These are phyloP conservation scores for Geotrypetes seraphini DNA, from an alignment of 2,797 vertebrate genomes.

Conservation along the genomic window DNA sequence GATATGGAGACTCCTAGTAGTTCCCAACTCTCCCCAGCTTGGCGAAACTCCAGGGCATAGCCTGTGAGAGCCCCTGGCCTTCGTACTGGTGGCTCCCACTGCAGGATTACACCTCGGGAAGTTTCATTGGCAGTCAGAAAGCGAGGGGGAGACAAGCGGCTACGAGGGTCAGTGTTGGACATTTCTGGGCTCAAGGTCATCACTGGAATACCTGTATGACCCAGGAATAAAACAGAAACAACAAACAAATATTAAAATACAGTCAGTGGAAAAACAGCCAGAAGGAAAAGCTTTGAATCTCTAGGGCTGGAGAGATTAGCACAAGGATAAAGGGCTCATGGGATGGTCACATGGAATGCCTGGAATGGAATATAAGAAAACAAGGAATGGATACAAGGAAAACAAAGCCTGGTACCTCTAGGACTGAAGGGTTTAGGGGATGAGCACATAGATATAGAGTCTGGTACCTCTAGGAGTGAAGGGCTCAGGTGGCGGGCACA, in stretches of 20 bases:
- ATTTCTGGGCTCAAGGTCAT: slow-evolving; percentile 36
- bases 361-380: not conserved
- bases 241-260: no score
- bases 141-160: slow-evolving; percentile 65
- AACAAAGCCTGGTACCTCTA: no score
- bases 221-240: no score
- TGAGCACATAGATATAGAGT: no score
- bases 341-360: slow-evolving; percentile 33
- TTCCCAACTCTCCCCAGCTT: slow-evolving; percentile 71
- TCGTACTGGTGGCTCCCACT: slow-evolving; percentile 66
- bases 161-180: slow-evolving; percentile 14
- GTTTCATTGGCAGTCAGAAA: slow-evolving; percentile 70
- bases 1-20: slow-evolving; percentile 65
- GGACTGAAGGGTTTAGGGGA: no score
- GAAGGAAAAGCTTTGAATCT: not conserved
- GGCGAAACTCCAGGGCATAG: slow-evolving; percentile 74
- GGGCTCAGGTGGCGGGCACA: not conserved
- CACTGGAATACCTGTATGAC: slow-evolving; percentile 39
- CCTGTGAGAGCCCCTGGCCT: slow-evolving; percentile 59
- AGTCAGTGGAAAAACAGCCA: not conserved
- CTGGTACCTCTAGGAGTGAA: not conserved
- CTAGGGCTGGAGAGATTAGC: no score
- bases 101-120: slow-evolving; percentile 62
- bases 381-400: slow-evolving; percentile 34
- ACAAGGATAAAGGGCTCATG: slow-evolving; percentile 15